Percentiles rank a stretch among this genome's conserved stretches.
Conservation (phyloP, 2,113 vertebrate species). For the Chrysochloris asiatica region DNA sequence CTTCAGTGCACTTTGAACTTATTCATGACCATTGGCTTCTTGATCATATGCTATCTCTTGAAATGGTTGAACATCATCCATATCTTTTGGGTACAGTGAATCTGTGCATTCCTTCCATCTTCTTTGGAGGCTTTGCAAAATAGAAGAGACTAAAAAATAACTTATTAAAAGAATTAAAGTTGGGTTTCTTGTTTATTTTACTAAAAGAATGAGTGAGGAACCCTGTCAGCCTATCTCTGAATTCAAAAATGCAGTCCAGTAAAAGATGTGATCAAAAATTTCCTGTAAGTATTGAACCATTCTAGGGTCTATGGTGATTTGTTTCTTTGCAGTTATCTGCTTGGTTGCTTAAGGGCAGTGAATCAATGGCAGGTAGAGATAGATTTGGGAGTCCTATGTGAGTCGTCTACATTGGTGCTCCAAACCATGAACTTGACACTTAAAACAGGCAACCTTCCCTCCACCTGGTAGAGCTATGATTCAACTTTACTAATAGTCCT, state of each 20-base stretch:
- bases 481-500: not conserved
- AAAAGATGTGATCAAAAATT: not conserved
- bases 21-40: no score
- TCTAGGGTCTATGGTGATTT: not conserved
- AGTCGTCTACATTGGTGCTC: not conserved
- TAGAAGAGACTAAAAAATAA: conserved; percentile 17
- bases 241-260: not conserved
- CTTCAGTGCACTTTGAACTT: no score
- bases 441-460: not conserved
- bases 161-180: not conserved
- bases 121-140: no score
- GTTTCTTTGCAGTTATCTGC: not conserved
- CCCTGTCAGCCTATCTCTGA: not conserved
- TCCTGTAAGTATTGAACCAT: not conserved
- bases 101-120: no score
- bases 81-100: no score
- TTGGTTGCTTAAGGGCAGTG: not conserved
- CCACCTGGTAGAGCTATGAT: not conserved
- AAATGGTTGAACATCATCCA: no score
- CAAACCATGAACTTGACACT: not conserved
- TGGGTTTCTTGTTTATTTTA: conserved; percentile 8
- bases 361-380: not conserved
- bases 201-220: not conserved
- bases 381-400: not conserved
- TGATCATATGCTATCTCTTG: no score